Evolutionary conservation across 2,113 vertebrate genomes (phyloP).

Genomic region (Anser cygnoides): DNA sequence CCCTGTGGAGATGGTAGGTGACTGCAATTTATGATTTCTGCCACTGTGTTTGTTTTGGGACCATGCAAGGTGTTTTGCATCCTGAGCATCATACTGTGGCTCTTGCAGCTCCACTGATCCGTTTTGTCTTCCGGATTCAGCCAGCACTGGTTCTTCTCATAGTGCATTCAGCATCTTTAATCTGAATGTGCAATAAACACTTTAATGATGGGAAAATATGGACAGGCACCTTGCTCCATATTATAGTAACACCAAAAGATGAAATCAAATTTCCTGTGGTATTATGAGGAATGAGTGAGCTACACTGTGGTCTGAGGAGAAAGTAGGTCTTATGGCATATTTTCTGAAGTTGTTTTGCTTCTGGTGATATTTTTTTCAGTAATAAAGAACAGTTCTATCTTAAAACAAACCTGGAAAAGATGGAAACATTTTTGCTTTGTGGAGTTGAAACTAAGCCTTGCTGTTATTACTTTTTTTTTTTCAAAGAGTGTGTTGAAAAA

Average conservation of each 20-base stretch:
- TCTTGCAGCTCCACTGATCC: accelerated
- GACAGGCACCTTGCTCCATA: not conserved
- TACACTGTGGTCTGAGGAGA: not conserved
- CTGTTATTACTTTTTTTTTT: not conserved
- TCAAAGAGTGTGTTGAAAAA: not conserved
- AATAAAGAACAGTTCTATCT: not conserved
- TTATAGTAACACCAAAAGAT: not conserved
- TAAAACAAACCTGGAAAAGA: not conserved
- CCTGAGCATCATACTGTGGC: accelerated
- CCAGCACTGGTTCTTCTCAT: not conserved
- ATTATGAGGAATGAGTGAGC: not conserved
- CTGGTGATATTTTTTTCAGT: not conserved
- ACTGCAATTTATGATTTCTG: not conserved
- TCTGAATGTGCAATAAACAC: not conserved
- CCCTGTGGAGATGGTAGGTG: conserved; percentile 76
- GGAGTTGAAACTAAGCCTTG: not conserved
- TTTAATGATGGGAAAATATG: not conserved
- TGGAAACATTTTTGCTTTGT: not conserved
- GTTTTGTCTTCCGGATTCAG: not conserved
- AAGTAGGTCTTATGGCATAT: not conserved
- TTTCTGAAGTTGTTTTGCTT: not conserved
- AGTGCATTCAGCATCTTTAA: not conserved
- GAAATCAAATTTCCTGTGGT: not conserved
- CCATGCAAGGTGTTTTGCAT: not conserved
- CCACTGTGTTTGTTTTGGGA: not conserved